phyloP scores from a whole-genome alignment of 2,797 vertebrate genomes.

The Vipera latastei region DNA sequence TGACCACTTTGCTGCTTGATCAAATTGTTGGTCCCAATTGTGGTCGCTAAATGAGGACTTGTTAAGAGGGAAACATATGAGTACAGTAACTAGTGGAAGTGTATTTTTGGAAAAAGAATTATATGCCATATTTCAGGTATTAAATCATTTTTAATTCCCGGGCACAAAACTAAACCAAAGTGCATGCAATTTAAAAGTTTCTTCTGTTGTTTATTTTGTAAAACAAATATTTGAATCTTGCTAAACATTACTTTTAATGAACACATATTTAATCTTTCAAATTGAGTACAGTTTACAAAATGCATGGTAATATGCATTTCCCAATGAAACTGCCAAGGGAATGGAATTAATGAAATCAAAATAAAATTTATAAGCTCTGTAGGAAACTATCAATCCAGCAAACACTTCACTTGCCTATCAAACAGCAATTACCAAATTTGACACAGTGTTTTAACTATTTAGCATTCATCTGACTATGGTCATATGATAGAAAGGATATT shows the following conservation, averaged over 20 bases:
- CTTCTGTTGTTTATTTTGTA: neutral
- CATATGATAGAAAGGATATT: neutral
- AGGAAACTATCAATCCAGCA: neutral
- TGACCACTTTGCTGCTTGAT: neutral
- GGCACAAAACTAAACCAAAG: conserved; percentile 34
- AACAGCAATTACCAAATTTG: neutral
- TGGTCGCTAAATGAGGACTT: neutral
- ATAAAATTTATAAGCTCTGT: conserved; percentile 6
- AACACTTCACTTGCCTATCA: neutral
- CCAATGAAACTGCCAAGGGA: neutral
- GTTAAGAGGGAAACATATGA: conserved; percentile 9
- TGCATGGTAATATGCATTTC: neutral
- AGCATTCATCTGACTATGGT: neutral
- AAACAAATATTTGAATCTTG: conserved; percentile 26
- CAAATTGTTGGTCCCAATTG: neutral
- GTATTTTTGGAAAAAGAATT: conserved; percentile 34
- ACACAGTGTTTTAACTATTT: neutral
- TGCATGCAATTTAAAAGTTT: neutral
- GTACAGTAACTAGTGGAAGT: neutral
- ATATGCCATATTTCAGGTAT: conserved; percentile 8
- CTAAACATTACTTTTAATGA: conserved; percentile 18
- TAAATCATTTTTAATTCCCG: conserved; percentile 35
- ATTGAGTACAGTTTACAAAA: neutral
- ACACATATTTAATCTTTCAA: neutral
- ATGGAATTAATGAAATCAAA: neutral